phyloP scores from a whole-genome alignment of 2,888 invertebrate species.

The Archaeoteleia sp. region DNA sequence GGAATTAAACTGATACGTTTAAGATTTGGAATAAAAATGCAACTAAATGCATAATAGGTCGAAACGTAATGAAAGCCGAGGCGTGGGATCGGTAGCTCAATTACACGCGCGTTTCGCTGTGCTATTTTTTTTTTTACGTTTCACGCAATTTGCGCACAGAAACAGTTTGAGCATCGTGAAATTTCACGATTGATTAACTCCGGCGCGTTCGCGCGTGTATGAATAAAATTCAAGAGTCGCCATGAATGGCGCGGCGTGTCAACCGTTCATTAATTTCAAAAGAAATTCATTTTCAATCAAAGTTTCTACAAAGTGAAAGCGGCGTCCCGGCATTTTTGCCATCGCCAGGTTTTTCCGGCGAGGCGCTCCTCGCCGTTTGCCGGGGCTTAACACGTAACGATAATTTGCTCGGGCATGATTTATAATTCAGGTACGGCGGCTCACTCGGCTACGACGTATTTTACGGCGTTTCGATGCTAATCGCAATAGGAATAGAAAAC shows the following conservation, averaged over 20 bases:
- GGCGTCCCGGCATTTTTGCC: conserved; percentile 12
- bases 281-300: conserved; percentile 40
- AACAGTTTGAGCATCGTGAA: not conserved
- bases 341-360: conserved; percentile 12
- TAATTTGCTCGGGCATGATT: conserved; percentile 36
- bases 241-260: conserved; percentile 24
- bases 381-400: conserved; percentile 27
- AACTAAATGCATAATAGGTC: too few species aligned
- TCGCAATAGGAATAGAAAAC: conserved; percentile 25
- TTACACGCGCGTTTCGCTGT: too few species aligned
- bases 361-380: conserved; percentile 16
- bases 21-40: too few species aligned
- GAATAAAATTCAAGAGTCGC: conserved; percentile 30
- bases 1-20: too few species aligned
- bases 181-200: conserved; percentile 19
- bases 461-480: conserved; percentile 24
- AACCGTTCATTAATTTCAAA: conserved; percentile 33
- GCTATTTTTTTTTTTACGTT: too few species aligned
- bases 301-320: conserved; percentile 42
- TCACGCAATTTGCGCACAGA: too few species aligned
- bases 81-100: too few species aligned
- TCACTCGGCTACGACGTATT: conserved; percentile 12
- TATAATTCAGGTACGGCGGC: conserved; percentile 32
- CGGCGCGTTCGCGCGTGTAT: conserved; percentile 6
- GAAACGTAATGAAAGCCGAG: too few species aligned